Evolutionary conservation across 2,113 vertebrate genomes (phyloP).

Genomic region (Thryonomys swinderianus): DNA sequence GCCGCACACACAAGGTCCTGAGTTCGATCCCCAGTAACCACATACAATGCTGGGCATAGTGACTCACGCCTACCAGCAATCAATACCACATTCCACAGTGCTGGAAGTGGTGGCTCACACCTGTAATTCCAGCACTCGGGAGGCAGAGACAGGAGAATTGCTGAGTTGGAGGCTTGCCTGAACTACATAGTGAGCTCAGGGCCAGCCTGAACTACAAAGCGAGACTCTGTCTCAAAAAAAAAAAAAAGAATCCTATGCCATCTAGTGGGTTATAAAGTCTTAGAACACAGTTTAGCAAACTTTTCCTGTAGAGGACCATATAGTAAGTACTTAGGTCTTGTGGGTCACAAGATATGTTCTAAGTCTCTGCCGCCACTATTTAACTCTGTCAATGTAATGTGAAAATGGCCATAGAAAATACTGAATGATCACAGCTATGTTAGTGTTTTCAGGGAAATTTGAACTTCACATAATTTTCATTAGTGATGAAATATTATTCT

Average conservation of each 20-base stretch:
- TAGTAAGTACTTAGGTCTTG: neutral
- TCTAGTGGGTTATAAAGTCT: neutral
- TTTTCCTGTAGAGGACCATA: neutral
- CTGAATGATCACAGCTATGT: neutral
- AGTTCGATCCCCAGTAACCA: no score
- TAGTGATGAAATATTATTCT: neutral
- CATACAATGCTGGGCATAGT: no score
- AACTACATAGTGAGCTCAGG: no score
- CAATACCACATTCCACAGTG: no score
- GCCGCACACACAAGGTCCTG: no score
- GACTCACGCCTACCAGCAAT: no score
- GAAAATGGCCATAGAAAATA: neutral
- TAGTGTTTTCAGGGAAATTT: neutral
- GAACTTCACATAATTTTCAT: conserved; percentile 25
- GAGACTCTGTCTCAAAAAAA: no score
- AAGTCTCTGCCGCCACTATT: neutral
- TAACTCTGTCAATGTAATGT: neutral
- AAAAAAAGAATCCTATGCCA: neutral
- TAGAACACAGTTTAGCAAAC: neutral
- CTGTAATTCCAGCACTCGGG: no score
- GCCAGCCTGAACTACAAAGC: no score
- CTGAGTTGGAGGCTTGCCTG: no score
- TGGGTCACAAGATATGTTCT: neutral
- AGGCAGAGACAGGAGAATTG: no score
- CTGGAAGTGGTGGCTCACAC: no score